Evolutionary conservation across 1,140 invertebrate species (phyloP), one percentile per base, ranked within the genome.

Genomic region (Zaprionus taronus): DNA sequence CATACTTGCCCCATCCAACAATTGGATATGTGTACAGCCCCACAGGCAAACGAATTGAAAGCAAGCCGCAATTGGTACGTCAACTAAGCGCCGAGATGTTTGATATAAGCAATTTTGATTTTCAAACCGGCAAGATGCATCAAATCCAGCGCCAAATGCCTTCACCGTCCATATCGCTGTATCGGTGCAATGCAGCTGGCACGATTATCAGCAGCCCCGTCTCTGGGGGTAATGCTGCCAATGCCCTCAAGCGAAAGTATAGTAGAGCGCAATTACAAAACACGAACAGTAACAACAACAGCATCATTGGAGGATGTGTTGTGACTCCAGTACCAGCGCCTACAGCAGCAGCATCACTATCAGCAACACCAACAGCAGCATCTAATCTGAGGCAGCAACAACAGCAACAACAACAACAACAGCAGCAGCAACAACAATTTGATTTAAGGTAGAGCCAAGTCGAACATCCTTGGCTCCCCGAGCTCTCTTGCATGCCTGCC

Each of bases 51-150:
- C 96, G 96, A 93, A 95, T 97, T 92, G 94, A 96, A 84, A 97
- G 95, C 93, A 97, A 97, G 93, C 95, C 96, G 31, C 96, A 97
- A 93, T 94, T 98, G 91, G 95, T 96, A 57, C 94, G 96, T 79
- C 95, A 95, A 93, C 94, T 97, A 60, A 96, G 96, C 85, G 96
- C 97, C 92, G 94, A 95, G 82, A 94, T 72, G 66, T 83, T 97
- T 93, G 97, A 98, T 94, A 94, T 97, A 38, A 95, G 96, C 80
- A 95, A 95, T 83, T 97, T 97, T 94, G 97, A 98, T 94, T 97
- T 96, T 93, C 95, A 95, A 83, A 95, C 96, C 81, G 97, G 97
- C 79, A 96, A 96, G 94, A 95, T 96, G 81, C 96, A 91, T 44
- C 67, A 51, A 24, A 51, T 77, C 38, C 81, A 83, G 49, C 80